Conservation (phyloP, 2,113 vertebrate genomes). For the Theropithecus gelada region DNA sequence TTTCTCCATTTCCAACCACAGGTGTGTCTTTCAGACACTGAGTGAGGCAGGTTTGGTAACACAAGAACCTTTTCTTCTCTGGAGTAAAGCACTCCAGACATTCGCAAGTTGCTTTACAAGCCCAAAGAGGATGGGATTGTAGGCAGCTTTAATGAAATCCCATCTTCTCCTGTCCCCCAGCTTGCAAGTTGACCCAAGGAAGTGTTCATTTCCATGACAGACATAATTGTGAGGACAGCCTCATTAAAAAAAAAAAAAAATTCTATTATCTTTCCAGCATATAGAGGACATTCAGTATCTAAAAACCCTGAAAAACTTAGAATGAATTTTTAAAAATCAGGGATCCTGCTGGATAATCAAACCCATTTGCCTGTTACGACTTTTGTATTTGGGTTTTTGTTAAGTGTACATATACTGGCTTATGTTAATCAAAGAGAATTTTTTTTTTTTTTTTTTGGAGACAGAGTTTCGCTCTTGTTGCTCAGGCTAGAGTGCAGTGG, state of each 20-base stretch:
- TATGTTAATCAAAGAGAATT: not conserved
- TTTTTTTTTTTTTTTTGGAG: no score
- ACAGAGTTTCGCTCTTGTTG: no score
- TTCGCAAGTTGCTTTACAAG: not conserved
- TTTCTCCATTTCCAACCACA: not conserved
- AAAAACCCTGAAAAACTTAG: not conserved
- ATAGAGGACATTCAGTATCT: not conserved
- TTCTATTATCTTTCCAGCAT: not conserved
- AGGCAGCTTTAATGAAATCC: conserved; percentile 28
- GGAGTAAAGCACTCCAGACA: conserved; percentile 12
- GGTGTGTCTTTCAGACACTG: conserved; percentile 19
- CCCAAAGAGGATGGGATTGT: not conserved
- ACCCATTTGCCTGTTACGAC: not conserved
- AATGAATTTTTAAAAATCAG: not conserved
- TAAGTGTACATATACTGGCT: not conserved
- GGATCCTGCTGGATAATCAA: not conserved
- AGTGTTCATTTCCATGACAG: not conserved
- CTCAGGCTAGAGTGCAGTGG: no score
- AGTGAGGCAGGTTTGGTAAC: not conserved
- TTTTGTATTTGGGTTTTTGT: conserved; percentile 2
- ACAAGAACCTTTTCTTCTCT: not conserved
- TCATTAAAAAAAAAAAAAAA: not conserved
- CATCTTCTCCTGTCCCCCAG: not conserved
- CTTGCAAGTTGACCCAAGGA: not conserved
- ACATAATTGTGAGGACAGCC: not conserved